Percentiles rank a stretch among this genome's conserved stretches.
Conservation (phyloP, 2,888 invertebrate species). For the Kryphioiulus occultus region DNA sequence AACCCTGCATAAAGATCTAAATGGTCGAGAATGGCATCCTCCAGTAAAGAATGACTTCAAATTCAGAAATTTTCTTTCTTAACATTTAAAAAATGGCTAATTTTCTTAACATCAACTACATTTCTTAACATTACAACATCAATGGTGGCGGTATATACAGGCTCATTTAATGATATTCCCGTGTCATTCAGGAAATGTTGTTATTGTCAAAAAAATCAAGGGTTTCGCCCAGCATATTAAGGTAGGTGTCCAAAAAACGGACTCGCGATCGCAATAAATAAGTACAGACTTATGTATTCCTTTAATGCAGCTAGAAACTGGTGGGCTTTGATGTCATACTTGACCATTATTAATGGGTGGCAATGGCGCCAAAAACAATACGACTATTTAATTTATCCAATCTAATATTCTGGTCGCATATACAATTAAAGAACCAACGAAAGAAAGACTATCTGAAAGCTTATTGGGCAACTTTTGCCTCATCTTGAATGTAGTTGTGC, state of each 20-base stretch:
- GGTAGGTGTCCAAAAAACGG: not conserved
- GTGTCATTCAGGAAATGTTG: too few relatives aligned
- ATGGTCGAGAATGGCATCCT: too few relatives aligned
- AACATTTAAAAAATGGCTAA: too few relatives aligned
- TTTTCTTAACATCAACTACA: too few relatives aligned
- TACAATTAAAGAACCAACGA: not conserved
- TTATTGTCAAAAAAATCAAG: not conserved
- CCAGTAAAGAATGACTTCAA: too few relatives aligned
- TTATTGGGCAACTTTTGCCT: not conserved
- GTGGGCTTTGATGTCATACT: not conserved
- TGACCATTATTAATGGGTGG: not conserved
- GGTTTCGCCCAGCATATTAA: not conserved
- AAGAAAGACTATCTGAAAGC: not conserved
- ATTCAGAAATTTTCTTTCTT: too few relatives aligned
- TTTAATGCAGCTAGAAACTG: not conserved
- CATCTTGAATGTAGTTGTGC: not conserved
- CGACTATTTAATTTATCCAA: not conserved
- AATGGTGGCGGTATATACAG: too few relatives aligned
- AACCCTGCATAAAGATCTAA: too few relatives aligned
- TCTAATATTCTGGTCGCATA: not conserved
- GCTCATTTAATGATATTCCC: too few relatives aligned
- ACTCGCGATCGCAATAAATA: not conserved
- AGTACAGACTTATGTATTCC: not conserved
- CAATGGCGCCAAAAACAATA: not conserved
- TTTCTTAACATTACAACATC: too few relatives aligned